Base-by-base conservation (phyloP, 1,140 invertebrate species). In the Lordiphosa clarofinis region DNA sequence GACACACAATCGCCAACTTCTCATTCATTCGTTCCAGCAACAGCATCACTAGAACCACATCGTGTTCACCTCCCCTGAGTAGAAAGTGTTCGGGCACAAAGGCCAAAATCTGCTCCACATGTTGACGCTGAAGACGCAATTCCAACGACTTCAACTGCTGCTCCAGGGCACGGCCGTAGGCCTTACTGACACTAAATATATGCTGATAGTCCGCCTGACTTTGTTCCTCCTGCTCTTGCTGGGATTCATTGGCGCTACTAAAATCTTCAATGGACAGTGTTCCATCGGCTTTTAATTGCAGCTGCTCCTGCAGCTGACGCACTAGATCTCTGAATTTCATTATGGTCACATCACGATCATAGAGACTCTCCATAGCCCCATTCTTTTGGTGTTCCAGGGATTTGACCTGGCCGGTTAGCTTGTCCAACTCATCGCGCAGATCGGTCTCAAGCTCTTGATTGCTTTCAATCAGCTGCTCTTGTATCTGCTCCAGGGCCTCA, bases 31-130 rank as follows among this genome's bases (percentile, higher is more conserved):
- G 91, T 4, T 97, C 96, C 52, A 99, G 92, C n/a, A 99, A 90
- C 1, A 99, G 90, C 12, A 98, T 91, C 4, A 96, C 92, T 54
- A 96, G 90, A 11, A 99, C 93, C 7, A 97, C 97, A 90, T 99
- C 98, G 88, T 99, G 95, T 90, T 99, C 98, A 60, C 95, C 96
- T 62, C 97, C 97, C 28, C 95, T 91, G 38, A 92, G 92, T 89
- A 97, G 93, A 86, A 99, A 99, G 61, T 95, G 94, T 62, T 98
- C 97, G 0, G 98, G 96, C 92, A 99, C 95, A 75, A 97, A 99
- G 0, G 95, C 93, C 9, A 94, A 91, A 40, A 99, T 90, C 90
- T 97, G 96, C 44, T 93, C 92, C 4, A 97, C 94, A 68, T 98
- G 95, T 50, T 94, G 92, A 44, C 94, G 92, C 2, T 95, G 93